These are phyloP conservation scores for Takifugu flavidus DNA, from an alignment of 2,113 vertebrate species.

Conservation along the genomic window DNA sequence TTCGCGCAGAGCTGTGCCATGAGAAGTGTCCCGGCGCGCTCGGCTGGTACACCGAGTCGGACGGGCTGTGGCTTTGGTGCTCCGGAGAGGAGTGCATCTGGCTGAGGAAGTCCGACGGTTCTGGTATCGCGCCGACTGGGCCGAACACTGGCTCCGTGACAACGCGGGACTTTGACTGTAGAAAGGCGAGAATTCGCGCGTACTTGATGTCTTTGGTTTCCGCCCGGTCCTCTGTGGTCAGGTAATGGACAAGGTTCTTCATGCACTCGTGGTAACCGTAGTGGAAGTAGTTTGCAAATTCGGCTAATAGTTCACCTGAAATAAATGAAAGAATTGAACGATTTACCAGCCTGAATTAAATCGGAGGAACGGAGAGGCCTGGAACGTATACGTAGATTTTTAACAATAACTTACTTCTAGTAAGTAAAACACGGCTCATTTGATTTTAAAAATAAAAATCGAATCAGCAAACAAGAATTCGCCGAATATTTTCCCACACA, in stretches of 20 bases:
- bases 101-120: slow-evolving; percentile 81
- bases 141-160: slow-evolving; percentile 84
- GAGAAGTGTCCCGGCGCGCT: slow-evolving; percentile 80
- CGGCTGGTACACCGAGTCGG: slow-evolving; percentile 80
- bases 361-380: neutral
- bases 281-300: slow-evolving; percentile 98
- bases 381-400: slow-evolving; percentile 26
- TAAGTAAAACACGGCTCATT: neutral
- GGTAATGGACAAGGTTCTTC: slow-evolving; percentile 97
- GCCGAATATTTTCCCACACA: neutral
- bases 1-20: slow-evolving; percentile 82
- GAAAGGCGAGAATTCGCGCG: slow-evolving; percentile 91
- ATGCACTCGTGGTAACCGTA: slow-evolving; percentile 98
- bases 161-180: slow-evolving; percentile 91
- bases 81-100: slow-evolving; percentile 83
- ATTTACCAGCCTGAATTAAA: neutral
- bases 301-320: slow-evolving; percentile 87
- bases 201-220: slow-evolving; percentile 98
- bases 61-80: slow-evolving; percentile 76
- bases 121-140: slow-evolving; percentile 73
- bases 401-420: neutral
- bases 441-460: neutral
- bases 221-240: slow-evolving; percentile 93
- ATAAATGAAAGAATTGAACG: neutral
- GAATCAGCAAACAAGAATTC: neutral